Evolutionary conservation across 2,113 vertebrate species (phyloP).

Genomic region (Apodemus sylvaticus): DNA sequence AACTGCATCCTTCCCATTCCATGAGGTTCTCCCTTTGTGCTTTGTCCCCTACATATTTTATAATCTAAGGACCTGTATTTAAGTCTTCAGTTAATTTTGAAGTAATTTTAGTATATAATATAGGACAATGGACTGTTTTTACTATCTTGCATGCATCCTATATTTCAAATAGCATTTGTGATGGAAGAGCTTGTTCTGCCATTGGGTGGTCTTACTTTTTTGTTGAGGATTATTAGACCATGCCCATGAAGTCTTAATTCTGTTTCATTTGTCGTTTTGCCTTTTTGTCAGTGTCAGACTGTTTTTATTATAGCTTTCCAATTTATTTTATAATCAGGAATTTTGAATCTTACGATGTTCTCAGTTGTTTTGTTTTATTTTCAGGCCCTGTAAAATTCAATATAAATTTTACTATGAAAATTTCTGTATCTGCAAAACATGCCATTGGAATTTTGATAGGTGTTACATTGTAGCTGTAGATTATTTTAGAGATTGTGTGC

Average conservation of each 20-base stretch:
- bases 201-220: not conserved
- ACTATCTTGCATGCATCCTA: not conserved
- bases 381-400: not conserved
- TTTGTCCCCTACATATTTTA: not conserved
- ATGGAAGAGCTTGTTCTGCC: not conserved
- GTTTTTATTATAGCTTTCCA: not conserved
- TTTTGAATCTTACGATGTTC: not conserved
- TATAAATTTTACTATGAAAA: not conserved
- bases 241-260: not conserved
- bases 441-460: not conserved
- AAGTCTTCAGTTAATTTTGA: not conserved
- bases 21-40: not conserved
- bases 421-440: not conserved
- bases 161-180: not conserved
- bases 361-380: not conserved
- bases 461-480: not conserved
- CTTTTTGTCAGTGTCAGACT: not conserved
- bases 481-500: not conserved
- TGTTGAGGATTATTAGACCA: not conserved
- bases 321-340: not conserved
- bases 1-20: not conserved
- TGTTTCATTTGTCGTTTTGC: not conserved
- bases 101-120: not conserved
- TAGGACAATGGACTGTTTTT: not conserved
- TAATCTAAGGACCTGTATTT: not conserved